Percentiles rank a stretch among this genome's conserved stretches.
phyloP scores from a whole-genome alignment of 2,888 invertebrate genomes.

The Syrphus vitripennis region DNA sequence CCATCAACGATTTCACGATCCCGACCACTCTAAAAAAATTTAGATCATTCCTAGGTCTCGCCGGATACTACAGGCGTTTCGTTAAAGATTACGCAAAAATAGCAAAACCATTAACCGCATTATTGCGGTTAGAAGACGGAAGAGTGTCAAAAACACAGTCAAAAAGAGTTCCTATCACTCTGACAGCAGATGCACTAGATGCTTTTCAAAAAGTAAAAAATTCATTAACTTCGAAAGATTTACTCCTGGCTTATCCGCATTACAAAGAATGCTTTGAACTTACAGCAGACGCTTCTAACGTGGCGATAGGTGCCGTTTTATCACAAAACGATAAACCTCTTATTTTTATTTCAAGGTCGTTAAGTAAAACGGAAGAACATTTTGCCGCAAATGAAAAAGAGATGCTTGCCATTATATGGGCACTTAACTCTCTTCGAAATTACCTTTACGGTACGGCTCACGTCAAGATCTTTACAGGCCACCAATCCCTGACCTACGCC shows the following conservation, averaged over 20 bases:
- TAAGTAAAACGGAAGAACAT: constrained; percentile 5
- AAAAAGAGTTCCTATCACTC: not conserved
- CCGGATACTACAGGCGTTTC: constrained; percentile 38
- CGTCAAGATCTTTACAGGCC: not conserved
- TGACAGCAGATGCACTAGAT: constrained; percentile 13
- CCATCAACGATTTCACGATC: not conserved
- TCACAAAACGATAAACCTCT: not conserved
- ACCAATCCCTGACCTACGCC: not conserved
- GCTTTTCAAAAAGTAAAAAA: constrained; percentile 40
- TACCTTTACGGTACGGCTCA: not conserved
- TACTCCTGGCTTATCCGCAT: constrained; percentile 23
- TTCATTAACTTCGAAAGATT: constrained; percentile 18
- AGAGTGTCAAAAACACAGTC: constrained; percentile 18
- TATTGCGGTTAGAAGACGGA: constrained; percentile 29
- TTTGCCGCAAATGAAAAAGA: not conserved
- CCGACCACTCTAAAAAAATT: constrained; percentile 14
- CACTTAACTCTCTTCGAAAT: not conserved
- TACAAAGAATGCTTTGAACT: constrained; percentile 32
- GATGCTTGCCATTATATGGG: not conserved
- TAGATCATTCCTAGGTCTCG: constrained; percentile 1
- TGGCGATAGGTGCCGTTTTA: constrained; percentile 71
- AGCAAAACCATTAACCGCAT: constrained; percentile 11
- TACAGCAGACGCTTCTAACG: constrained; percentile 74
- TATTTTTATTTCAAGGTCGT: constrained; percentile 1
- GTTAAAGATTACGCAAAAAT: constrained; percentile 20